These are phyloP conservation scores for Heterochromis multidens DNA, from an alignment of 2,113 vertebrate genomes.

Conservation along the genomic window DNA sequence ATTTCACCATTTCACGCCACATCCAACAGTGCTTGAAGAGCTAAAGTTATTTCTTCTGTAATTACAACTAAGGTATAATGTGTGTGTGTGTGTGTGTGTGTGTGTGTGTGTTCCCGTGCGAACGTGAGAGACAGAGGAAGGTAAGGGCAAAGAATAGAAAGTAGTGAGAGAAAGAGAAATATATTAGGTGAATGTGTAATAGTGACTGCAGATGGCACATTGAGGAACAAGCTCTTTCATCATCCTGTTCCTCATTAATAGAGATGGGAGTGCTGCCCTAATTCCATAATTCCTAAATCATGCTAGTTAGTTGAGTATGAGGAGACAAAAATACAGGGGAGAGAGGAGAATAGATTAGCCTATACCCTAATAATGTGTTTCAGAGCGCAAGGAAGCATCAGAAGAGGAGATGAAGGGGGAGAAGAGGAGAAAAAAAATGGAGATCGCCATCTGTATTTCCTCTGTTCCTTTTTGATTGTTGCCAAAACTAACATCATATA, in stretches of 20 bases:
- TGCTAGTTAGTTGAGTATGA: conserved; percentile 61
- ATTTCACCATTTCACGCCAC: conserved; percentile 66
- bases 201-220: conserved; percentile 65
- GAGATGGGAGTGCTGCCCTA: conserved; percentile 69
- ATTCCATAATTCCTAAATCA: conserved; percentile 75
- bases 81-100: not conserved
- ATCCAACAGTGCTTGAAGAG: conserved; percentile 65
- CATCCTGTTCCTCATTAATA: conserved; percentile 69
- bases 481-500: conserved; percentile 59
- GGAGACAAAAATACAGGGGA: conserved; percentile 53
- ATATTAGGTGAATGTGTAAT: conserved; percentile 53
- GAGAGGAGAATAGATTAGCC: conserved; percentile 52
- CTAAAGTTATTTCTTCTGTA: conserved; percentile 56
- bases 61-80: conserved; percentile 47
- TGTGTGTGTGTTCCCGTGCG: not conserved
- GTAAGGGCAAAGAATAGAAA: conserved; percentile 5
- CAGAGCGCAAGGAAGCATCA: conserved; percentile 24
- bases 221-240: conserved; percentile 71
- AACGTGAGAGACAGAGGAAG: not conserved
- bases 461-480: conserved; percentile 37
- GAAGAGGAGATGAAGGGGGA: conserved; percentile 17
- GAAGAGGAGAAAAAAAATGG: not conserved
- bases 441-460: conserved; percentile 64
- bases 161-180: conserved; percentile 19
- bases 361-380: conserved; percentile 45